Base-by-base conservation (phyloP, 2,797 vertebrate genomes). In the Hoplostethus atlanticus region DNA sequence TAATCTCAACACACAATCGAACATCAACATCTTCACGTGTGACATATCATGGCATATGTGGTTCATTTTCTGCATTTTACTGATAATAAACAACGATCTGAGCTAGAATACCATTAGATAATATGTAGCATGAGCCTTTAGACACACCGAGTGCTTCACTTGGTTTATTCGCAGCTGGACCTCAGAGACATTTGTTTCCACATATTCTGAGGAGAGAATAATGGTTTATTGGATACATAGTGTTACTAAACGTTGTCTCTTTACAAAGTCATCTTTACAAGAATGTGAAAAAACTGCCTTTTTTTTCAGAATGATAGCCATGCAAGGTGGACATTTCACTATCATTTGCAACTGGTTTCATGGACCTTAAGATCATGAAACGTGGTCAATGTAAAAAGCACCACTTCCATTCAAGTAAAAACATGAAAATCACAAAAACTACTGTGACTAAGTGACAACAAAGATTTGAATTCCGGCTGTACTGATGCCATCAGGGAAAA, bases 21-120 rank as follows among this genome's bases (percentile, higher is more conserved):
- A 21, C 25, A 28, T 38, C n/a, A 2, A 28, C 17, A 11, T 5
- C 40, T 13, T 17, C 36, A n/a, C 12, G 3, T 52, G 25, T 2
- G n/a, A 40, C 21, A 8, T 13, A 17, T 58, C 56, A 36, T 40
- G 34, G 56, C 34, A 58, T 21, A 28, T 8, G 28, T 10, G n/a
- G 17, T 31, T 38, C 9, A 54, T 42, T 63, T 8, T 30, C 55
- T 55, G 36, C 4, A 42, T 61, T 67, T 15, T 31, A 67, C 34
- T 12, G 50, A 53, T 52, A 28, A 52, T 52, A 10, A 28, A 52
- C 10, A 28, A 17, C 10, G 9, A 8, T 11, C 8, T 17, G 60
- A 36, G 15, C n/a, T 36, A n/a, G 25, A 9, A 31, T 34, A 9
- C 15, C 28, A 1, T 5, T 30, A 42, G 17, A 15, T 52, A 16